A percentile compares a stretch with the other conserved stretches of the same genome.
Conservation (phyloP, 1,140 invertebrate genomes). For the Meloidogyne hapla region DNA sequence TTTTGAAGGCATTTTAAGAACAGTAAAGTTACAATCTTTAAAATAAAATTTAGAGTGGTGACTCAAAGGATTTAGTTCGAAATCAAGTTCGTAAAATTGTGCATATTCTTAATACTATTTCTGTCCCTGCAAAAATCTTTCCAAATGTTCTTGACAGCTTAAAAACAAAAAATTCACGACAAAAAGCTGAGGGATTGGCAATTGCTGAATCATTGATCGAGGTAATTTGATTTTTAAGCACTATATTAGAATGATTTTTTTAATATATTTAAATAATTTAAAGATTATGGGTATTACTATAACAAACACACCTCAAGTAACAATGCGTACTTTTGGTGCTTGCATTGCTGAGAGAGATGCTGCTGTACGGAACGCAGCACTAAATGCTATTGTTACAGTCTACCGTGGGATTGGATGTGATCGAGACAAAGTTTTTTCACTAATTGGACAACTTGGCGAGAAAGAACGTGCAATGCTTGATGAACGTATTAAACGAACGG, state of each 20-base stretch:
- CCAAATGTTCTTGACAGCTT: constrained; percentile 86
- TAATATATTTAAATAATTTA: not conserved
- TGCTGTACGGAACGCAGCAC: constrained; percentile 87
- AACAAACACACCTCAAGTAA: constrained; percentile 69
- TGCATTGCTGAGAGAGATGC: constrained; percentile 94
- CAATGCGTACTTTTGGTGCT: constrained; percentile 86
- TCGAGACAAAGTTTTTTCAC: constrained; percentile 82
- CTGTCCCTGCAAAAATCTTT: constrained; percentile 85
- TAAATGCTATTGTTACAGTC: constrained; percentile 87
- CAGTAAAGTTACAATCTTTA: not conserved
- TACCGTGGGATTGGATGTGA: constrained; percentile 78
- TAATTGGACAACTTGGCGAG: constrained; percentile 86
- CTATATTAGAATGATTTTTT: too few relatives aligned
- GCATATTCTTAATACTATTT: constrained; percentile 80
- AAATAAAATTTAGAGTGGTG: constrained; percentile 74
- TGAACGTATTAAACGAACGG: constrained; percentile 85
- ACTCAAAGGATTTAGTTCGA: constrained; percentile 89
- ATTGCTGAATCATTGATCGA: constrained; percentile 83
- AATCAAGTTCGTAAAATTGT: constrained; percentile 82
- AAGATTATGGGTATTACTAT: constrained; percentile 77
- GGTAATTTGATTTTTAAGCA: constrained; percentile 21
- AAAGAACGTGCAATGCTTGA: constrained; percentile 90
- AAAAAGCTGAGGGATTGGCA: constrained; percentile 90
- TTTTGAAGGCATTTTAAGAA: constrained; percentile 77
- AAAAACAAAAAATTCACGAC: constrained; percentile 87